Evolutionary conservation across 2,113 vertebrate species (phyloP), one percentile per base, ranked within the genome.

Genomic region (Sarotherodon lohbergeri): DNA sequence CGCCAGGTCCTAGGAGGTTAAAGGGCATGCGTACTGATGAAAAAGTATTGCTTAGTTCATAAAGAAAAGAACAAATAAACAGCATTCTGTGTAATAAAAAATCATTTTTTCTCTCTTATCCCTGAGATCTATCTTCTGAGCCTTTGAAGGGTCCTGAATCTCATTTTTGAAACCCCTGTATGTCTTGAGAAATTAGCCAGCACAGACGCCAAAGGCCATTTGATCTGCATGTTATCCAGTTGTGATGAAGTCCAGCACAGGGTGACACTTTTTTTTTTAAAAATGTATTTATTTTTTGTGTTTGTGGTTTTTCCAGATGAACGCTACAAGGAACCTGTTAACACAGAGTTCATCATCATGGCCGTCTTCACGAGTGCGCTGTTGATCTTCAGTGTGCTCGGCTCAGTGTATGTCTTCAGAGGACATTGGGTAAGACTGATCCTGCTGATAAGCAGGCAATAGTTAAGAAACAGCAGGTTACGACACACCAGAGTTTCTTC

Each of bases 351-450:
- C 10, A 8, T 24, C 24, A 6, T 22, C 5, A 19, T 95, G 43
- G 24, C 78, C 24, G 1, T 56, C 39, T 3, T 95, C 39, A 89
- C 59, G 1, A 11, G 6, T 5, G 4, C 94, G 57, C 91, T 97
- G 66, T 90, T 96, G 76, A 24, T 96, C 46, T 95, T 95, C 91
- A 96, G 92, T 27, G 59, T 95, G 55, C 13, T 82, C 1, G 94
- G 94, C 16, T 95, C 96, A 1, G 36, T 93, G 59, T 94, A 89
- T 82, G 76, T 96, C 83, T 93, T 95, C 78, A 96, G 89, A 91
- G 93, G 91, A 90, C 14, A 83, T 90, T 90, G 90, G 95, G 96
- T 96, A 92, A 95, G 92, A 86, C 2, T 61, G 56, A 27, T 16
- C 1, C 7, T 10, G 3, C 4, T 43, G 19, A 32, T 50, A 78